Base-by-base conservation (phyloP, 2,888 invertebrate genomes). In the Lepidocyrtinus sp. region DNA sequence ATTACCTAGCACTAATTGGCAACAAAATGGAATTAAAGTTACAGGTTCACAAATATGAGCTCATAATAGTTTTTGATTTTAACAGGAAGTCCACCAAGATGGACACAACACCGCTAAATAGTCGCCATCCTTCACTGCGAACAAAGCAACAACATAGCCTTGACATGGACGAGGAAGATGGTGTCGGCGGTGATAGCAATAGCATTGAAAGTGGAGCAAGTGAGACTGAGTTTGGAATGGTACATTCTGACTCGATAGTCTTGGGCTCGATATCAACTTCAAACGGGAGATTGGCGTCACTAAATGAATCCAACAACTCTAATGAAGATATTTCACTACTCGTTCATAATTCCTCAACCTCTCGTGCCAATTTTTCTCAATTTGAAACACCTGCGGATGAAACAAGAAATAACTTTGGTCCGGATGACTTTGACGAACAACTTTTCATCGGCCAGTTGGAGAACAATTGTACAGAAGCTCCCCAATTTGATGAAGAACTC, bases 371-470 rank as follows among this genome's bases (percentile, higher is more conserved):
- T 22, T 82, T 78, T 64, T 74, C 74, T 24, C 82, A 82, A 55
- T 82, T 82, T 75, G 82, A 82, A 62, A 82, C 82, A 26, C 82
- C 82, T 15, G 82, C 82, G 2, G 82, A 82, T 36, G 82, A 82
- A 61, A 73, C 82, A 24, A 50, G 82, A 46, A 77, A 73, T 26
- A 82, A 74, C 19, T 82, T 82, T 24, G 77, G 77, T 12, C 82
- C 82, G 15, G 82, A 82, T 45, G 82, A 82, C 45, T 82, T 82
- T 25, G 82, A 82, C 65, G 82, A 82, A 45, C 74, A 74, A 45
- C 21, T 82, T 1, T 82, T 82, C 45, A 82, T 73, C 25, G 77
- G 75, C 55, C 76, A 81, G 64, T 50, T 81, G 21, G 81, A 55
- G 55, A 61, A 65, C 12, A 75, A 50, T 46, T 75, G 69, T 26